Evolutionary conservation across 2,888 invertebrate genomes (phyloP).

Genomic region (Brachyopa scutellaris): DNA sequence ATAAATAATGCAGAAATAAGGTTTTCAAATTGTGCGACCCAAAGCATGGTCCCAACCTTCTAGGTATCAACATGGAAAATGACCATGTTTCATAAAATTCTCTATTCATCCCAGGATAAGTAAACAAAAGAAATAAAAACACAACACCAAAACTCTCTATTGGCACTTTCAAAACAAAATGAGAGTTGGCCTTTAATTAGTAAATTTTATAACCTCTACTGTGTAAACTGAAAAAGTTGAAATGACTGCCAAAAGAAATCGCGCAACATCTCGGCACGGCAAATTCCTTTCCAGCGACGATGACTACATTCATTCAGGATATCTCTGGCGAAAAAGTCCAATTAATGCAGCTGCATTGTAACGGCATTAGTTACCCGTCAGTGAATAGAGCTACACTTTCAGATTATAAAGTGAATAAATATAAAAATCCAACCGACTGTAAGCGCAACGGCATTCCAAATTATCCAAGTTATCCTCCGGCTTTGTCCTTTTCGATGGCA

Average conservation of each 20-base stretch:
- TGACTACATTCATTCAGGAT: constrained; percentile 27
- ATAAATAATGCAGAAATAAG: no score
- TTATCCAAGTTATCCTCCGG: constrained; percentile 51
- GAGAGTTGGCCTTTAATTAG: constrained; percentile 57
- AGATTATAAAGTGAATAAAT: constrained; percentile 53
- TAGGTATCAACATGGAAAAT: no score
- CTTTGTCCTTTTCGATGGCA: constrained; percentile 13
- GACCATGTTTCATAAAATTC: no score
- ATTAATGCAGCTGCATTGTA: constrained; percentile 65
- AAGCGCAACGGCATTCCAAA: constrained; percentile 60
- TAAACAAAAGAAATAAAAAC: not conserved
- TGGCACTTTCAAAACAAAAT: constrained; percentile 13
- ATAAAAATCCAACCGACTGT: constrained; percentile 57
- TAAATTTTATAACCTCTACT: constrained; percentile 31
- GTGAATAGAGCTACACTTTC: constrained; percentile 48
- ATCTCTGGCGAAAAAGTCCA: constrained; percentile 51
- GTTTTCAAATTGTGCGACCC: no score
- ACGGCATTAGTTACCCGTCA: constrained; percentile 52
- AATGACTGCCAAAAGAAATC: constrained; percentile 29
- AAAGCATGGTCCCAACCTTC: no score
- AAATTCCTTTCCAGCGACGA: not conserved
- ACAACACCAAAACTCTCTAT: constrained; percentile 9
- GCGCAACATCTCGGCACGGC: not conserved
- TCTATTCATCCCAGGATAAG: not conserved
- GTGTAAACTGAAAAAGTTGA: constrained; percentile 10